phyloP scores from a whole-genome alignment of 2,888 invertebrate species.

The Neria commutata region DNA sequence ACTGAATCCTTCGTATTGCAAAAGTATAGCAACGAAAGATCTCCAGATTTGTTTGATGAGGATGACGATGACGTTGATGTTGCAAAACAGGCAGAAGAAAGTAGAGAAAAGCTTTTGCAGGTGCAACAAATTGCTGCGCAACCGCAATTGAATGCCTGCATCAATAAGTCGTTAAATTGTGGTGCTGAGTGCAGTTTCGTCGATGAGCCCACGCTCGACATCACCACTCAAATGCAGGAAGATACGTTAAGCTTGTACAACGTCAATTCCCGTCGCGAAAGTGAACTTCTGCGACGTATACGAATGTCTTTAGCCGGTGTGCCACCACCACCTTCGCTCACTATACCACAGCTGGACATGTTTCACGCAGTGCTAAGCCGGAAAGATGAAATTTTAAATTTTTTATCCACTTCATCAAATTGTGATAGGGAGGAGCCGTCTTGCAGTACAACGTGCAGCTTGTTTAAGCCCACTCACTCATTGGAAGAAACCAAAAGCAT shows the following conservation, averaged over 20 bases:
- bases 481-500: conserved; percentile 48
- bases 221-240: conserved; percentile 31
- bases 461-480: conserved; percentile 53
- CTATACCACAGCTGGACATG: conserved; percentile 71
- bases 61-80: conserved; percentile 63
- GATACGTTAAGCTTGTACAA: conserved; percentile 38
- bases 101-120: conserved; percentile 36
- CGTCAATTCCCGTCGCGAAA: conserved; percentile 51
- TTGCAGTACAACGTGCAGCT: conserved; percentile 26
- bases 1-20: conserved; percentile 42
- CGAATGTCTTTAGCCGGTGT: conserved; percentile 72
- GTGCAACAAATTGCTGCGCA: conserved; percentile 32
- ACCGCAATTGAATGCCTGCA: conserved; percentile 15
- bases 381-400: conserved; percentile 63
- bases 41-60: conserved; percentile 73
- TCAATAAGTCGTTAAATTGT: conserved; percentile 42
- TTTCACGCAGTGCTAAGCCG: conserved; percentile 69
- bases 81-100: conserved; percentile 29
- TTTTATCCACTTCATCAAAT: too few relatives aligned
- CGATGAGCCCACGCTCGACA: conserved; percentile 46
- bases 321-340: conserved; percentile 77
- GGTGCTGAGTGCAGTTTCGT: conserved; percentile 51
- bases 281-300: conserved; percentile 56
- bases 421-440: too few relatives aligned
- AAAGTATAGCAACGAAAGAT: conserved; percentile 58